phyloP scores from a whole-genome alignment of 1,140 invertebrate genomes.

The Microplitis demolitor region DNA sequence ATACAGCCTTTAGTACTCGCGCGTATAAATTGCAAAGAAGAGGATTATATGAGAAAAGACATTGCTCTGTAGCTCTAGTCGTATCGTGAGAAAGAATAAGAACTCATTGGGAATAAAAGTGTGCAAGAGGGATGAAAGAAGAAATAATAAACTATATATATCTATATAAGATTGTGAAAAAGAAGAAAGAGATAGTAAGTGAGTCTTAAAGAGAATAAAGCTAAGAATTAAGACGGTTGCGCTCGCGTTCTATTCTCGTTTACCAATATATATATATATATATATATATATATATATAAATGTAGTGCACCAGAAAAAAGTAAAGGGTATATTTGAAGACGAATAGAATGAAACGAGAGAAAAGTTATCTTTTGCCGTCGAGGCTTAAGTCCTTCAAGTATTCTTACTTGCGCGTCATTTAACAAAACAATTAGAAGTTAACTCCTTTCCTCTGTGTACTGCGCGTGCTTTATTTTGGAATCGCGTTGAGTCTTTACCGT shows the following conservation, averaged over 20 bases:
- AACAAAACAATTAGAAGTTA: conserved; percentile 65
- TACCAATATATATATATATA: too few species aligned
- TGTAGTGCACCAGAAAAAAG: conserved; percentile 1
- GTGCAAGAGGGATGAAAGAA: background rate
- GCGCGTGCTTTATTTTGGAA: conserved; percentile 48
- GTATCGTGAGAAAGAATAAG: background rate
- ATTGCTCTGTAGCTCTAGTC: too few species aligned
- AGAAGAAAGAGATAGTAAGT: conserved; percentile 64
- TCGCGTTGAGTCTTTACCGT: conserved; percentile 27
- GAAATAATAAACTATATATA: too few species aligned
- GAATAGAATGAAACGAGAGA: conserved; percentile 53
- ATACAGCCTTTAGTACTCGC: background rate
- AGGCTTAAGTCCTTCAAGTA: conserved; percentile 58
- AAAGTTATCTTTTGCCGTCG: conserved; percentile 41
- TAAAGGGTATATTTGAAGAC: conserved; percentile 16
- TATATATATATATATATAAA: too few species aligned
- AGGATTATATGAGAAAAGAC: conserved; percentile 23
- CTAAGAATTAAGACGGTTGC: conserved; percentile 61
- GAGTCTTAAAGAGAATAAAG: conserved; percentile 63
- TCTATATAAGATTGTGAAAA: conserved; percentile 28
- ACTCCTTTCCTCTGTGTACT: conserved; percentile 50
- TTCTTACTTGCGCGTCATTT: conserved; percentile 64
- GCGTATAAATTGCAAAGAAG: conserved; percentile 56
- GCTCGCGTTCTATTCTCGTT: conserved; percentile 27
- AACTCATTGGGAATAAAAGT: background rate